Percentiles rank a stretch among this genome's conserved stretches.
These are phyloP conservation scores for Vanessa atalanta DNA, from an alignment of 1,140 invertebrate species.

Conservation along the genomic window DNA sequence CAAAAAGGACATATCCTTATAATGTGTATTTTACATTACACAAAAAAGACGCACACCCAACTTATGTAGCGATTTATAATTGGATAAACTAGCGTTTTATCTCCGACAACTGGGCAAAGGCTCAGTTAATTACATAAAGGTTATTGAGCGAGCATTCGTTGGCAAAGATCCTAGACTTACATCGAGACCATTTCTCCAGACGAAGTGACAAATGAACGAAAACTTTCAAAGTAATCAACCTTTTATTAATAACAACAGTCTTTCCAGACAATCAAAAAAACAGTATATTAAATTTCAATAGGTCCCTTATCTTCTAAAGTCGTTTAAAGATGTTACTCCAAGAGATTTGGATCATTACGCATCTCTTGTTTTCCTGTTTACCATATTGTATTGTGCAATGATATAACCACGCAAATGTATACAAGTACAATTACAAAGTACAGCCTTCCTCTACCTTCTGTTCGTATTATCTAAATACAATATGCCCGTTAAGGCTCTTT, in stretches of 20 bases:
- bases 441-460: background rate
- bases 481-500: background rate
- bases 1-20: no score
- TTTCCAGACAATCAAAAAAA: no score
- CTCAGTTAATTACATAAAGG: background rate
- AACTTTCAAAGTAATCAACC: background rate
- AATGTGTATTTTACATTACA: no score
- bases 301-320: background rate
- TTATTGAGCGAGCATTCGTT: background rate
- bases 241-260: background rate
- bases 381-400: slow-evolving; percentile 8
- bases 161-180: background rate
- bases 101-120: background rate
- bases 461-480: slow-evolving; percentile 5
- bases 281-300: no score
- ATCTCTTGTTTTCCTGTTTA: slow-evolving; percentile 1
- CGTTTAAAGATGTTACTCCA: background rate
- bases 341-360: background rate
- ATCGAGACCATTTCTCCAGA: background rate
- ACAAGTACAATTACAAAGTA: background rate
- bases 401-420: background rate
- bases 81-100: background rate
- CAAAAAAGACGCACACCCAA: no score
- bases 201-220: background rate
- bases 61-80: background rate